Percentiles rank a stretch among this genome's conserved stretches.
Conservation (phyloP, 2,888 invertebrate genomes). For the Mesopsocus fuscifrons region DNA sequence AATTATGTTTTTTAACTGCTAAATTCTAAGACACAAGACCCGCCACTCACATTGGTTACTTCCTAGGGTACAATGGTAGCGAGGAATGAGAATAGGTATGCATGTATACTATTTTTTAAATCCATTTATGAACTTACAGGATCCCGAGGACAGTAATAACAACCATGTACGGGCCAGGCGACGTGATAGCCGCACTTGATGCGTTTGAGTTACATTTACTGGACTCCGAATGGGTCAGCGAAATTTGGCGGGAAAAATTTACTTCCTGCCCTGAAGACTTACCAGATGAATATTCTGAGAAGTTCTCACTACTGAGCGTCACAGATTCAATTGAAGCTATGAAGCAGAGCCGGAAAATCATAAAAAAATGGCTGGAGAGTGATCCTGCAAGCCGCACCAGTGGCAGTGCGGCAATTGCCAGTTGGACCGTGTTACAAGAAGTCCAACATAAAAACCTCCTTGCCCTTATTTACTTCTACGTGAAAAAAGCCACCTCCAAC, state of each 20-base stretch:
- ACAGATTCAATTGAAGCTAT: neutral
- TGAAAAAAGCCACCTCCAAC: neutral
- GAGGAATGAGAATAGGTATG: too few species aligned
- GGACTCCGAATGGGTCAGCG: neutral
- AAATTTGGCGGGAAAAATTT: neutral
- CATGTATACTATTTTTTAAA: too few species aligned
- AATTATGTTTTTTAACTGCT: too few species aligned
- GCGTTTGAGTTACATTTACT: neutral
- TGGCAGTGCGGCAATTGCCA: neutral
- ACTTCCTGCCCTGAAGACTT: constrained; percentile 2
- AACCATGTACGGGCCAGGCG: constrained; percentile 27
- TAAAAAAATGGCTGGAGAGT: neutral
- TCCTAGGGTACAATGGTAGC: too few species aligned
- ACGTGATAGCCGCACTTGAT: constrained; percentile 1
- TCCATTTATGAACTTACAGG: too few species aligned
- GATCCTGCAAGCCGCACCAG: neutral
- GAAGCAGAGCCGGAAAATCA: neutral
- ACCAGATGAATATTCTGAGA: constrained; percentile 4
- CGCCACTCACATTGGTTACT: too few species aligned
- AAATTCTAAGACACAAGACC: too few species aligned
- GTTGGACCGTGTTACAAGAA: constrained; percentile 2
- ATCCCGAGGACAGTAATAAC: too few species aligned
- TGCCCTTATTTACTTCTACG: constrained; percentile 1
- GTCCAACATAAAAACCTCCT: neutral
- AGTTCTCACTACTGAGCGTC: neutral